phyloP scores from a whole-genome alignment of 2,113 vertebrate genomes.

The Peromyscus polionotus region DNA sequence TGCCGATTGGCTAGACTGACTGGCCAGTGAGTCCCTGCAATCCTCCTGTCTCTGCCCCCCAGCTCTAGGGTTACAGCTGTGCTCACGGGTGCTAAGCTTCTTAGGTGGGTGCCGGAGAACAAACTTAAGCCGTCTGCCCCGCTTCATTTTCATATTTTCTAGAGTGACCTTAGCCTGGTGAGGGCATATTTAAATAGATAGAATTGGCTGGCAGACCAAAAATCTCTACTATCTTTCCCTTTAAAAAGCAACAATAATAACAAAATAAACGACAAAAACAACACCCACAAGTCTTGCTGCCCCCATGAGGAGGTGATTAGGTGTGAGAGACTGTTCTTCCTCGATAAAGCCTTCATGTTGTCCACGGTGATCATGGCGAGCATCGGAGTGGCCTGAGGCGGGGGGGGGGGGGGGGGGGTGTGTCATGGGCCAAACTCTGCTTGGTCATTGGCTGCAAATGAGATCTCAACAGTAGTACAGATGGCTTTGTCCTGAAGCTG shows the following conservation, averaged over 20 bases:
- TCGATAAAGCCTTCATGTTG: neutral
- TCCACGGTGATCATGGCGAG: neutral
- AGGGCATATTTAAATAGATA: neutral
- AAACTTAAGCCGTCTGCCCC: neutral
- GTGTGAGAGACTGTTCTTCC: neutral
- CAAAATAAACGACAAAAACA: neutral
- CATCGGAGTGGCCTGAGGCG: neutral
- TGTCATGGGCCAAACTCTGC: neutral
- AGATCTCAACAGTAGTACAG: neutral
- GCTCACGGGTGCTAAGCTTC: neutral
- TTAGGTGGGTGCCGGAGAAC: neutral
- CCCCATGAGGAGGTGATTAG: neutral
- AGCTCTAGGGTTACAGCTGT: too few relatives aligned
- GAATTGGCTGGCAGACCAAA: neutral
- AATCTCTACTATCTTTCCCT: neutral
- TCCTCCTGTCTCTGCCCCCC: neutral
- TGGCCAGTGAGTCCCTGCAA: too few relatives aligned
- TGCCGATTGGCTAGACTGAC: neutral
- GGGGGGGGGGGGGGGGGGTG: neutral
- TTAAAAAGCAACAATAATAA: neutral
- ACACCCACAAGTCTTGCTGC: neutral
- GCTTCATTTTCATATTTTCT: neutral
- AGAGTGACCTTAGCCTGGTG: neutral
- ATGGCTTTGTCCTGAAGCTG: neutral
- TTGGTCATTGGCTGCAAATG: neutral